Percentiles rank a stretch among this genome's conserved stretches.
Conservation (phyloP, 2,113 vertebrate species). For the Odocoileus virginianus region DNA sequence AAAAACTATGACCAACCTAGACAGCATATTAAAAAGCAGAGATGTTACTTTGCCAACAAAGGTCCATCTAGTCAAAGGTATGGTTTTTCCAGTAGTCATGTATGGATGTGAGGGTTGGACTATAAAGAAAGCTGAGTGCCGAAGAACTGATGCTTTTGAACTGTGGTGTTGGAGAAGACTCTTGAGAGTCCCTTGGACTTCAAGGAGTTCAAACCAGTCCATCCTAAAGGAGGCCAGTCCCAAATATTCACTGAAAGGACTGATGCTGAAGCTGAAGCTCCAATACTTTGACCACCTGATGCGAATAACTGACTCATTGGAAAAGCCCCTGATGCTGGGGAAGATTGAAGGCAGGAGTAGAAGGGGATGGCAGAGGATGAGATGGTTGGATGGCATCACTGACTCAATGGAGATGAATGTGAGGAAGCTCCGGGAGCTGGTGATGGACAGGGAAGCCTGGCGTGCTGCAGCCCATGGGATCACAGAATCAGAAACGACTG, state of each 20-base stretch:
- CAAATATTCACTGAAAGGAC: not conserved
- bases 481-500: not conserved
- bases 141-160: not conserved
- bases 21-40: not conserved
- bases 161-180: not conserved
- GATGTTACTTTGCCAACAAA: not conserved
- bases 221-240: not conserved
- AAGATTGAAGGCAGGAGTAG: not conserved
- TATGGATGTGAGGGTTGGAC: not conserved
- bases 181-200: not conserved
- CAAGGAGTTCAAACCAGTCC: not conserved
- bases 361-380: not conserved
- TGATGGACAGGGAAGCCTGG: not conserved
- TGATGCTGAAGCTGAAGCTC: not conserved
- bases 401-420: not conserved
- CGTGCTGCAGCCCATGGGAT: not conserved
- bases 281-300: not conserved
- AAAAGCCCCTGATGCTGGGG: not conserved
- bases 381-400: not conserved
- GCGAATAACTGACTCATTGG: not conserved
- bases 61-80: not conserved
- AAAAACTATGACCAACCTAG: not conserved
- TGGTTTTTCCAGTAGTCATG: not conserved
- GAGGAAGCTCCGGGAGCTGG: not conserved
- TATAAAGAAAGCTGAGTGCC: not conserved